These are phyloP conservation scores for Argynnis bischoffii DNA, from an alignment of 2,888 invertebrate species.

Conservation along the genomic window DNA sequence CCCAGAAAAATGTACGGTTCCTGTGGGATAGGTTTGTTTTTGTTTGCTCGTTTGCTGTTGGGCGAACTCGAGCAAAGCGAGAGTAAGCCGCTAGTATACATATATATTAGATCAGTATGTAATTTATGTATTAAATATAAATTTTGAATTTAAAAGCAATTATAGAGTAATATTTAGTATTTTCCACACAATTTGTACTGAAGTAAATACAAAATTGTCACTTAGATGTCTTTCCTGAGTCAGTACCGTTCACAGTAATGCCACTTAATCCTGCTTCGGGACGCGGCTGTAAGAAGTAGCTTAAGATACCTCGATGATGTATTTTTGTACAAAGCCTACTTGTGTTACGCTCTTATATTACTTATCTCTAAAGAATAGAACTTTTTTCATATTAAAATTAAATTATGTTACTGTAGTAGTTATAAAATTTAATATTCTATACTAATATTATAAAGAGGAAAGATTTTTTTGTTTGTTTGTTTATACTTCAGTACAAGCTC, in stretches of 20 bases:
- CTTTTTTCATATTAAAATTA: background rate
- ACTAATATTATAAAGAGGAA: too few species aligned
- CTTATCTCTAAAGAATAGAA: constrained; percentile 4
- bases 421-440: too few species aligned
- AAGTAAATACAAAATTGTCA: constrained; percentile 16
- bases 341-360: constrained; percentile 14
- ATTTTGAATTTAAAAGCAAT: background rate
- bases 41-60: too few species aligned
- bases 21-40: too few species aligned
- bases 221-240: background rate
- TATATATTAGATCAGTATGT: too few species aligned
- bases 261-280: constrained; percentile 27
- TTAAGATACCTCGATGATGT: constrained; percentile 31
- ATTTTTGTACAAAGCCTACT: constrained; percentile 27
- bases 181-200: constrained; percentile 6
- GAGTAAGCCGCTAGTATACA: too few species aligned
- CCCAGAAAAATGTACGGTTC: too few species aligned
- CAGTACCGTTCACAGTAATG: constrained; percentile 14
- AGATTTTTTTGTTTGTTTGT: too few species aligned
- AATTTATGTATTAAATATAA: too few species aligned
- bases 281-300: constrained; percentile 28
- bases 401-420: too few species aligned
- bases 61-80: too few species aligned
- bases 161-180: background rate
- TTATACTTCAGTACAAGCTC: too few species aligned